Evolutionary conservation across 2,797 vertebrate species (phyloP), one percentile per base, ranked within the genome.

Genomic region (Eulemur rubriventer): DNA sequence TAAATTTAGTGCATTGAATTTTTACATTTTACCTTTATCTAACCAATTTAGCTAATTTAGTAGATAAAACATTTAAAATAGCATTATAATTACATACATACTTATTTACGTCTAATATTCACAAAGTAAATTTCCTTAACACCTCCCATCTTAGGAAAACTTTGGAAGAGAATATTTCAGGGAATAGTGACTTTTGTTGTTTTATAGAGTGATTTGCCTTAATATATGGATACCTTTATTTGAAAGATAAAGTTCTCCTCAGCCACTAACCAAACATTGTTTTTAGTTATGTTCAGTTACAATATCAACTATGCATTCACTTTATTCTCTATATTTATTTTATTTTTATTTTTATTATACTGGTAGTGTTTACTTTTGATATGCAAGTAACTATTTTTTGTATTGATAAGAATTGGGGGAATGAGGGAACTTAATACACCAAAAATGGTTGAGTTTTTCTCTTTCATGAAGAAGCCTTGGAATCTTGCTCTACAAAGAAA

Each of bases 201-300:
- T 94, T 70, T 78, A 38, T 63, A 24, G 20, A 84, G 28, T 57
- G 43, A 88, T 83, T 82, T 78, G 20, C 55, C 22, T 82, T 91
- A 87, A 82, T 59, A 73, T 84, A 83, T 88, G 33, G 48, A 57
- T 95, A 43, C 55, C 20, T 86, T 95, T 90, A 30, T 78, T 28
- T 91, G 63, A 85, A 94, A 97, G 67, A 41, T 83, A 63, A 92
- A 87, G n/a, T 93, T 83, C 84, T 78, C 69, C 4, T 52, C 75
- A 94, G 72, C 38, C 30, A 30, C 26, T 52, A 84, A 63, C n/a
- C 85, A 73, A 91, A 35, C 28, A 48, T 73, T 75, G 22, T 41
- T 93, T 88, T 89, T 70, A 82, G 26, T 92, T 93, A 85, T 89
- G 17, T 93, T 97, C 94, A 92, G 0, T 72, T 96, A 67, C 5